A percentile compares a stretch with the other conserved stretches of the same genome.
These are phyloP conservation scores for Unio pictorum DNA, from an alignment of 2,888 invertebrate genomes.

Conservation along the genomic window DNA sequence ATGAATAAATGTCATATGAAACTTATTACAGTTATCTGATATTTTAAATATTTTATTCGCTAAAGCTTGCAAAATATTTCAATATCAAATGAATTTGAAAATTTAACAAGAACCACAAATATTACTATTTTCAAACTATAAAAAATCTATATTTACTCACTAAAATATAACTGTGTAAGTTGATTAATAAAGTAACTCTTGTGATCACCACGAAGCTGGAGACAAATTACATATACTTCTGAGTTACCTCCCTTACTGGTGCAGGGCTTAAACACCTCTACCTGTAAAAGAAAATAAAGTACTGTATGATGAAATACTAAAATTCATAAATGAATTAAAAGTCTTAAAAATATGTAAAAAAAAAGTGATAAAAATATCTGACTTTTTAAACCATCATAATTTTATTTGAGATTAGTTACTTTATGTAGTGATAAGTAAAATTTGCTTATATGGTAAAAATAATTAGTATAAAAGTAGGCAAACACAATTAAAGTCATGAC, in stretches of 20 bases:
- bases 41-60: too few species aligned
- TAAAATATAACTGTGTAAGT: conserved; percentile 24
- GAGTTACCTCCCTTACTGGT: conserved; percentile 97
- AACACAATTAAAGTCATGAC: too few species aligned
- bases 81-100: too few species aligned
- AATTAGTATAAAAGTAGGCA: too few species aligned
- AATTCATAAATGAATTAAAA: neutral
- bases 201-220: conserved; percentile 34
- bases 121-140: too few species aligned
- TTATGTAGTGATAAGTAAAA: neutral
- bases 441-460: too few species aligned
- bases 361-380: too few species aligned
- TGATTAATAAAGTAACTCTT: conserved; percentile 7
- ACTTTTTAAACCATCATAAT: too few species aligned
- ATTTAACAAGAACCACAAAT: too few species aligned
- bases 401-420: neutral
- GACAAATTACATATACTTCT: conserved; percentile 86
- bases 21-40: too few species aligned
- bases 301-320: neutral
- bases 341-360: neutral
- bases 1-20: too few species aligned
- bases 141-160: conserved; percentile 12
- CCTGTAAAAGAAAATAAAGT: conserved; percentile 68
- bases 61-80: too few species aligned
- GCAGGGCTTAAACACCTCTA: conserved; percentile 83